Evolutionary conservation across 2,888 invertebrate genomes (phyloP), one percentile per base, ranked within the genome.

Genomic region (Eupsilia transversa): DNA sequence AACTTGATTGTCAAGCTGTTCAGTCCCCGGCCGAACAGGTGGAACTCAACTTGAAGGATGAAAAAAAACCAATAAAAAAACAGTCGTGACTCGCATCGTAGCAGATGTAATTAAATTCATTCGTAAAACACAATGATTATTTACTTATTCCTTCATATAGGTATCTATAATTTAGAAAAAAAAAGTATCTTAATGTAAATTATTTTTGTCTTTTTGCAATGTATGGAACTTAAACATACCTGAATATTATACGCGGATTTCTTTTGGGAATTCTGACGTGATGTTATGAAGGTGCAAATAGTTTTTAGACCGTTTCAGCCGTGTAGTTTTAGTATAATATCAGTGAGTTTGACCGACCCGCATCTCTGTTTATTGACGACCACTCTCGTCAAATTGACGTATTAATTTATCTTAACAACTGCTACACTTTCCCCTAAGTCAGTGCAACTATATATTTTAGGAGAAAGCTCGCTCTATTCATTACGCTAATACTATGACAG

Each of bases 341-440:
- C 57, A 64, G 72, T 67, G 71, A 57, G 75, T 74, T 69, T 72
- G 73, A 68, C 71, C 80, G 74, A 74, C 91, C 92, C 92, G 92
- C 92, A 92, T 91, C 87, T 75, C 74, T 66, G 83, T 79, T 85
- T 87, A 91, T 91, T 91, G 89, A 92, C 88, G 88, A 79, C 80
- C 86, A 83, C 88, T 88, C 88, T 81, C 88, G 88, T 89, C 88
- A 90, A 91, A 89, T 92, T 89, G 92, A 93, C 89, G 86, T 86
- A 88, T 92, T 91, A 90, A 93, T 92, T 92, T 92, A 92, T 90
- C 91, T 92, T 86, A 86, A 89, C 89, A 86, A 88, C 86, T 88
- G 85, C 89, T 90, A 87, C 89, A 92, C 93, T 93, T 93, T 93
- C 92, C 92, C 92, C 90, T 89, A 88, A 89, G 88, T 85, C 88